Conservation (phyloP, 2,888 invertebrate genomes). For the Metallyticus violacea region DNA sequence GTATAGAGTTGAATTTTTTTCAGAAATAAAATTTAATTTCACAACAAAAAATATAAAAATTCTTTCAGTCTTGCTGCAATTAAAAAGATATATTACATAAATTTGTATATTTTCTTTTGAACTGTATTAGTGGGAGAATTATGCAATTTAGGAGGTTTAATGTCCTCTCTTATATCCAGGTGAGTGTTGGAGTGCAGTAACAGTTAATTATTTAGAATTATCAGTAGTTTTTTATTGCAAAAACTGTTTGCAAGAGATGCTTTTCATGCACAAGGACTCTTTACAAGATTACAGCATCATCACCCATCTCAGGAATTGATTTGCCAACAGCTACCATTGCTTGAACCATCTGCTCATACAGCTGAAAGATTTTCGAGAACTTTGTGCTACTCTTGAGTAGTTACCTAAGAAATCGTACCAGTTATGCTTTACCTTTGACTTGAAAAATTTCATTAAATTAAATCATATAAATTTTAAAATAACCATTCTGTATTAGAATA, state of each 20-base stretch:
- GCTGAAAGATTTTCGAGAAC: background rate
- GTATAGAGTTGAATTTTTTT: too few relatives aligned
- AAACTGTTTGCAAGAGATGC: too few relatives aligned
- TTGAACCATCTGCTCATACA: background rate
- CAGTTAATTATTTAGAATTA: background rate
- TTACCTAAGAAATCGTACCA: background rate
- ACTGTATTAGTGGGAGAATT: too few relatives aligned
- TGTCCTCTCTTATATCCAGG: too few relatives aligned
- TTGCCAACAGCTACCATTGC: background rate
- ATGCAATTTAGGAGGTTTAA: too few relatives aligned
- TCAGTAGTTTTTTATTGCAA: background rate
- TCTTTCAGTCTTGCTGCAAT: too few relatives aligned
- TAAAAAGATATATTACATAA: too few relatives aligned
- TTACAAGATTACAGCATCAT: background rate
- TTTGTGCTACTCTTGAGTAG: background rate
- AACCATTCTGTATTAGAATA: background rate
- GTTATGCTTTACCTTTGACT: background rate
- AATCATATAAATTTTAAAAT: background rate
- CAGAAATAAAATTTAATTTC: too few relatives aligned
- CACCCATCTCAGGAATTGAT: background rate
- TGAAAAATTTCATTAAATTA: background rate
- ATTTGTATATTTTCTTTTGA: too few relatives aligned
- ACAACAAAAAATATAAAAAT: too few relatives aligned
- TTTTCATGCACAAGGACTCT: background rate
- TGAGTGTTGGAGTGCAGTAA: too few relatives aligned